Evolutionary conservation across 2,113 vertebrate species (phyloP), one percentile per base, ranked within the genome.

Genomic region (Sula dactylatra): DNA sequence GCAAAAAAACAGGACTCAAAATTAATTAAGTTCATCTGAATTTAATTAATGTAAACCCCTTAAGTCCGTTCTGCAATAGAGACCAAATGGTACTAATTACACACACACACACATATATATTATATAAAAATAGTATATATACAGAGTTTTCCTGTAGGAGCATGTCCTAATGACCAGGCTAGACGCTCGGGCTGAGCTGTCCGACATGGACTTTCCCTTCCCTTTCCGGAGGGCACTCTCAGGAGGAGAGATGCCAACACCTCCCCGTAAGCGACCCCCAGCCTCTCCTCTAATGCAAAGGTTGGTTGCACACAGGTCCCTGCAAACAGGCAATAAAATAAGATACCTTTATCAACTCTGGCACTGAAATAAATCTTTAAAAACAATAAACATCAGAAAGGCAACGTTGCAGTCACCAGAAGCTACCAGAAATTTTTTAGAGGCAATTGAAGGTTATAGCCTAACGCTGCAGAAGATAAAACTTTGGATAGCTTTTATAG

Each of bases 61-160:
- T 2, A 61, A 72, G 82, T 11, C 18, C 44, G 4, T 56, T 34
- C 16, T 32, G 47, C 77, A 44, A 4, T 0, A 42, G 52, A 58
- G 59, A 47, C 19, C 25, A 27, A 52, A 13, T 0, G 13, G 50
- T 1, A n/a, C 49, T 12, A 38, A 61, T 26, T 61, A 26, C 24
- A 36, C 11, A 58, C 2, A 7, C 9, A 40, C 22, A 56, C 6
- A 6, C 12, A 50, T 20, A 47, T 5, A 45, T 13, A 32, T 17
- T 8, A 11, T 2, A 38, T 25, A 12, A 50, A 10, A 64, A 16
- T 0, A 29, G 15, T 4, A 15, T 3, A 6, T 0, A 2, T 0
- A 8, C 22, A 44, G 32, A 44, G 32, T 4, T 52, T 19, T 65
- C 18, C 50, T 32, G 42, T 9, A 26, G 71, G 49, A n/a, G 56